Evolutionary conservation across 2,888 invertebrate genomes (phyloP).

Genomic region (Stomorhina lunata): DNA sequence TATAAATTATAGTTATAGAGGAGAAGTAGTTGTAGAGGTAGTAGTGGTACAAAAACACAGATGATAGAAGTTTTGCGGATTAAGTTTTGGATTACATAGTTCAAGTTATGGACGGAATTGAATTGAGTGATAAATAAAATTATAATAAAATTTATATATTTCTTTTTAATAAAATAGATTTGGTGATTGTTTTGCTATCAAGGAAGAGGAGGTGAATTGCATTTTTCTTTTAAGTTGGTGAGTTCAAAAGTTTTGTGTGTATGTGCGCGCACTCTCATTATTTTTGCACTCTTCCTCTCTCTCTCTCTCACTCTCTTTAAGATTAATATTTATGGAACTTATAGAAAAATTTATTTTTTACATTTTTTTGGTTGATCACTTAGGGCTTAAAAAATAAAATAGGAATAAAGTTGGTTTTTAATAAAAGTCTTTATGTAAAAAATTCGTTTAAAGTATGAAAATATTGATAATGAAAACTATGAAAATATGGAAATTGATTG

Average conservation of each 20-base stretch:
- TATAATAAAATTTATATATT: constrained; percentile 22
- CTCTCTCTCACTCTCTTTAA: constrained; percentile 32
- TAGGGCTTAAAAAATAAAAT: constrained; percentile 62
- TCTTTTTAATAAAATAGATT: not conserved
- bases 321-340: constrained; percentile 20
- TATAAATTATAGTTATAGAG: constrained; percentile 60
- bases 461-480: not conserved
- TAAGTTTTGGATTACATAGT: constrained; percentile 18
- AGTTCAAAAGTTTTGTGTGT: constrained; percentile 47
- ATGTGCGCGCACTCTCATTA: constrained; percentile 47
- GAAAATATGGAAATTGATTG: constrained; percentile 1
- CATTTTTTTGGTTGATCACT: constrained; percentile 60
- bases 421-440: not conserved
- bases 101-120: constrained; percentile 50
- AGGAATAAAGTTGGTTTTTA: constrained; percentile 57
- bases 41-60: constrained; percentile 54
- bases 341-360: constrained; percentile 52
- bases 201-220: constrained; percentile 27
- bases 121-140: constrained; percentile 31
- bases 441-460: not conserved
- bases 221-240: constrained; percentile 21
- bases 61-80: constrained; percentile 38
- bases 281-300: not conserved
- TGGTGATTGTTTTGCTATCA: constrained; percentile 24
- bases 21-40: constrained; percentile 50